These are phyloP conservation scores for Rotaria magnacalcarata DNA, from an alignment of 2,888 invertebrate species.

Conservation along the genomic window DNA sequence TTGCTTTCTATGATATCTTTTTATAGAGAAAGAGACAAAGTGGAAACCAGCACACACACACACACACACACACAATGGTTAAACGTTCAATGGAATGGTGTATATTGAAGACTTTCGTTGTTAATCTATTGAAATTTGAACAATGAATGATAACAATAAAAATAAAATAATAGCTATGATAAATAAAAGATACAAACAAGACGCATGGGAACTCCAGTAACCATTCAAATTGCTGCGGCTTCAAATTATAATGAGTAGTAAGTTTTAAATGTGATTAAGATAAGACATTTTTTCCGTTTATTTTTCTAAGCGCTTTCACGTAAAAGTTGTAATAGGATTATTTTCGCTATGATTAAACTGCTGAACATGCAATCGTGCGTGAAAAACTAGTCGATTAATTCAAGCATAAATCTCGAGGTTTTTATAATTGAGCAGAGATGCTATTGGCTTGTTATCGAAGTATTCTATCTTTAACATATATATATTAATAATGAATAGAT, in stretches of 20 bases:
- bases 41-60: neutral
- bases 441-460: neutral
- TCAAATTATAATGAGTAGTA: constrained; percentile 4
- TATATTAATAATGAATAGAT: neutral
- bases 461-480: neutral
- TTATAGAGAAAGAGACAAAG: neutral
- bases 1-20: constrained; percentile 11
- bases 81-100: neutral
- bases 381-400: neutral
- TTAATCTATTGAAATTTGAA: neutral
- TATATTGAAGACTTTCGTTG: neutral
- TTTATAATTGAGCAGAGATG: neutral
- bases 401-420: neutral
- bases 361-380: neutral
- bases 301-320: too few species aligned
- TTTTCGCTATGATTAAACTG: neutral
- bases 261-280: neutral
- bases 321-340: too few species aligned
- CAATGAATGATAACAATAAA: neutral
- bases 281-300: too few species aligned
- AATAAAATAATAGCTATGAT: neutral
- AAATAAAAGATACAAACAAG: neutral
- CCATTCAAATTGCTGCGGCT: constrained; percentile 10
- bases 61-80: neutral
- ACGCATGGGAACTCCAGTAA: constrained; percentile 26